Evolutionary conservation across 1,140 invertebrate genomes (phyloP), one percentile per base, ranked within the genome.

Genomic region (Drosophila ananassae): DNA sequence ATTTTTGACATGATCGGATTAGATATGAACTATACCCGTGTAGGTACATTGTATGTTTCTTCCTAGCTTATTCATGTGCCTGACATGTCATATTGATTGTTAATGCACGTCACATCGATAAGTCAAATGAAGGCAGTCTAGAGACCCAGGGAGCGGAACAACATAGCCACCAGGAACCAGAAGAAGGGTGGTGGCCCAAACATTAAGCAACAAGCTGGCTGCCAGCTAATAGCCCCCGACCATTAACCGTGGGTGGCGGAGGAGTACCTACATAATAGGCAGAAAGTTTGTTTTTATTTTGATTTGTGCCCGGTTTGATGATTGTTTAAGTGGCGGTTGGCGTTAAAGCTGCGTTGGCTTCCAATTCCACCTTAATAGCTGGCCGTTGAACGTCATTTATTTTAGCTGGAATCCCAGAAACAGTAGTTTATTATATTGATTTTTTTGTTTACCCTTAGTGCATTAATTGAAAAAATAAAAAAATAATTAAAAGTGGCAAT

Each of bases 41-140:
- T 37, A 4, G 6, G 25, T 28, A 37, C 10, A 37, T 5, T 3
- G 4, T 58, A 12, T 62, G 17, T 53, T 9, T 10, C 8, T 24
- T 3, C n/a, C 8, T 57, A 46, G 13, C 12, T 48, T 52, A 41
- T 57, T 74, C 59, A 56, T 24, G 47, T 66, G 59, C 48, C 73
- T 50, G 68, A 56, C 52, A 73, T 73, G 69, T 63, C 47, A 46
- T 85, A 85, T 85, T 85, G 81, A 85, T 85, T 85, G 77, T 68
- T 85, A 85, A 84, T 85, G 77, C 81, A 85, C 81, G 77, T 81
- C 48, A 64, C 53, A 48, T 53, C 73, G 79, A 81, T 68, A 81
- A 66, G 54, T 69, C 39, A 69, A 67, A 67, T 54, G 61, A 68
- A 52, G 50, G 48, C 28, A 50, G 30, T 8, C 25, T 10, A n/a